Evolutionary conservation across 2,888 invertebrate genomes (phyloP).

Genomic region (Lymantria monacha): DNA sequence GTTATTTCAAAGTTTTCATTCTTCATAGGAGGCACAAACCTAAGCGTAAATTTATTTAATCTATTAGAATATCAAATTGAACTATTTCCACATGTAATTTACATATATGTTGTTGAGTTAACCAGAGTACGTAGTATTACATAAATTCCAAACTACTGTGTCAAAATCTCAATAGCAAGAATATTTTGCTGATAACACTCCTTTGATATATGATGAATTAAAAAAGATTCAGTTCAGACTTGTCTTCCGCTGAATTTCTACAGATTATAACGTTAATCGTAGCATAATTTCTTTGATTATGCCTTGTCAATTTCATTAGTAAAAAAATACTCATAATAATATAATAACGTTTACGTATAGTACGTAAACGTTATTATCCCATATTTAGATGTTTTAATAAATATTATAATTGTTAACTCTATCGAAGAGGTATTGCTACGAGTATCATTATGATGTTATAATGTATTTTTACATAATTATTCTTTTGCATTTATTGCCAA

Average conservation of each 20-base stretch:
- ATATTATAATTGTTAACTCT: neutral
- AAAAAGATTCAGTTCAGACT: conserved; percentile 21
- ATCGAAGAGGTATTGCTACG: conserved; percentile 27
- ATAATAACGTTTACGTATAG: no score
- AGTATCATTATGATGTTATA: conserved; percentile 23
- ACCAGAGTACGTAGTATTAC: conserved; percentile 55
- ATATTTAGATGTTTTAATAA: neutral
- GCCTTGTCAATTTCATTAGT: conserved; percentile 8
- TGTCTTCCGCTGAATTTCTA: conserved; percentile 48
- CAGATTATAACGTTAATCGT: conserved; percentile 20
- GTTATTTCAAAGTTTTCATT: neutral
- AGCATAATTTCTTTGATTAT: conserved; percentile 24
- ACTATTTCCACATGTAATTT: conserved; percentile 27
- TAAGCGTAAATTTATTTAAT: neutral
- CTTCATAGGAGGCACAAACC: neutral
- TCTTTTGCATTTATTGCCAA: conserved; percentile 38
- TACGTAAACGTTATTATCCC: neutral
- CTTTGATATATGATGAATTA: conserved; percentile 9
- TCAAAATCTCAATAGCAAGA: conserved; percentile 71
- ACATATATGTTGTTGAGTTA: neutral
- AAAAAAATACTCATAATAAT: conserved; percentile 25
- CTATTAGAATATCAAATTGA: conserved; percentile 22
- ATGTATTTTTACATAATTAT: conserved; percentile 23
- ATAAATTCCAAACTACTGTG: conserved; percentile 62
- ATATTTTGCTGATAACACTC: neutral